Conservation (phyloP, 2,113 vertebrate genomes). For the Myotis davidii region DNA sequence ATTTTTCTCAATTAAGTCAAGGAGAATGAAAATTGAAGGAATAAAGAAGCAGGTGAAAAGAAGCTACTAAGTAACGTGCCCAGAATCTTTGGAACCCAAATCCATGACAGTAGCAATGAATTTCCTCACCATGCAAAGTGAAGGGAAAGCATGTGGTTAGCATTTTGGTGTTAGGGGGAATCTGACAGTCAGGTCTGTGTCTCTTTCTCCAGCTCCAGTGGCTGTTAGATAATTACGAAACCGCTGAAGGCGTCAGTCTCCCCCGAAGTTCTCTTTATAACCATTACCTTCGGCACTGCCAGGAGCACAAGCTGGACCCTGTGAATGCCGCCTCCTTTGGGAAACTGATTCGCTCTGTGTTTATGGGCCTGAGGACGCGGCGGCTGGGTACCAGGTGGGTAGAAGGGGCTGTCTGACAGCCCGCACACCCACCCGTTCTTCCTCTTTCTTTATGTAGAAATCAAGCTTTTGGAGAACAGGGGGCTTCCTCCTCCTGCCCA, state of each 20-base stretch:
- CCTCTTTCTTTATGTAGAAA: not conserved
- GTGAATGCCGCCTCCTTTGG: constrained; percentile 98
- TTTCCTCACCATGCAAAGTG: accelerated
- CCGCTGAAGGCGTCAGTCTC: constrained; percentile 96
- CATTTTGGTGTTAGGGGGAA: accelerated
- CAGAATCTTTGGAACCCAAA: not conserved
- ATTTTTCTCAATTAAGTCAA: not conserved
- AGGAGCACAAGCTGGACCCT: constrained; percentile 97
- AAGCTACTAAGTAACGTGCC: not conserved
- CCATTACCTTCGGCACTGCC: constrained; percentile 98
- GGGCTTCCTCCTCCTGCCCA: not conserved
- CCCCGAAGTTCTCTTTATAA: constrained; percentile 96
- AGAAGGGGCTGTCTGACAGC: not conserved
- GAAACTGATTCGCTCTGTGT: constrained; percentile 98
- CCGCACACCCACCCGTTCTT: accelerated
- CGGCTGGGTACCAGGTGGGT: constrained; percentile 96
- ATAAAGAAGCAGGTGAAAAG: not conserved
- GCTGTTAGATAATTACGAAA: constrained; percentile 98
- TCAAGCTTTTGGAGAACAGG: accelerated
- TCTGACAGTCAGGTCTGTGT: not conserved
- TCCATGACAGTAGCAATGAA: not conserved
- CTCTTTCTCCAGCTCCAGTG: constrained; percentile 92
- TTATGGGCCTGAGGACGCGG: constrained; percentile 96
- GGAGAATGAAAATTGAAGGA: not conserved
- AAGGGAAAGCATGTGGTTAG: not conserved